phyloP scores from a whole-genome alignment of 2,113 vertebrate species.

The Crotalus horridus region DNA sequence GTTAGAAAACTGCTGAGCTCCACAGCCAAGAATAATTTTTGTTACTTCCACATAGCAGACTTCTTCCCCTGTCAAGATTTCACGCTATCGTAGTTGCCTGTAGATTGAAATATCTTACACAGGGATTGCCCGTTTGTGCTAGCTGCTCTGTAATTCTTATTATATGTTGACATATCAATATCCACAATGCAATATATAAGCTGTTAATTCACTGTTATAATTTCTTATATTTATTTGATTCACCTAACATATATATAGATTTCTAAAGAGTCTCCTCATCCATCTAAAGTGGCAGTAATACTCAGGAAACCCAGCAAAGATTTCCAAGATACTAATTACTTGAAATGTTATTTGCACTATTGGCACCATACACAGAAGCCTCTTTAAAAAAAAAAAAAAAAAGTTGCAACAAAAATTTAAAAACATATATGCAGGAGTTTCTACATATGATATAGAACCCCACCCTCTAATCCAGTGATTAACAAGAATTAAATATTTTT shows the following conservation, averaged over 20 bases:
- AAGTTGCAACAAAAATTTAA: neutral
- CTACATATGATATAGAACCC: neutral
- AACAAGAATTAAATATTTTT: neutral
- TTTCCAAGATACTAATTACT: neutral
- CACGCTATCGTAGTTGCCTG: too few species aligned
- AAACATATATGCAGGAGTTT: neutral
- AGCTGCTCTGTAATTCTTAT: neutral
- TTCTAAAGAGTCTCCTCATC: neutral
- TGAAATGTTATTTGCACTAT: neutral
- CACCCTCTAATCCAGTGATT: neutral
- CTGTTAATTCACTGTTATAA: neutral
- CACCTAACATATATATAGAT: neutral
- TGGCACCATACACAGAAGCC: neutral
- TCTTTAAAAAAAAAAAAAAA: neutral
- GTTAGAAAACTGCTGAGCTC: neutral
- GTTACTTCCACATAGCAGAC: neutral
- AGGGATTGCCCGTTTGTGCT: neutral
- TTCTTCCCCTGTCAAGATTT: neutral
- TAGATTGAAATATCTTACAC: neutral
- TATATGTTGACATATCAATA: neutral
- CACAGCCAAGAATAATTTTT: neutral
- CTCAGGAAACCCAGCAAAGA: neutral
- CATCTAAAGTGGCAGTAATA: neutral
- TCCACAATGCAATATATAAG: neutral
- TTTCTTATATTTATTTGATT: neutral